Conservation (phyloP, 2,888 invertebrate species). For the Amphimallon solstitiale region DNA sequence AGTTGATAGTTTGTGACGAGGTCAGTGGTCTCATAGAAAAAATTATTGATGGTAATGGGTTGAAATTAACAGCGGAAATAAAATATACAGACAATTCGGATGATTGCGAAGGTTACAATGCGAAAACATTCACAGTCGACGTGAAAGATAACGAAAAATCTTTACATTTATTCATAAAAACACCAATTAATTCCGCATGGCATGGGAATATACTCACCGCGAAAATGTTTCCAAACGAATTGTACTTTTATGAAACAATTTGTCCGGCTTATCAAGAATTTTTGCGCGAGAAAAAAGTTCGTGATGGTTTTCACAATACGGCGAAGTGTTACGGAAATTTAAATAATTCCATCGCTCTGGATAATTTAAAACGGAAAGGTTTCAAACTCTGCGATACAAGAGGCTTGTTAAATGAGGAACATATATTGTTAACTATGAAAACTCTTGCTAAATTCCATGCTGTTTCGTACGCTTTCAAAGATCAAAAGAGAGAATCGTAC, state of each 20-base stretch:
- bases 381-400: constrained; percentile 57
- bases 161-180: constrained; percentile 30
- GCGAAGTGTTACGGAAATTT: constrained; percentile 40
- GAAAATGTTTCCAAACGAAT: constrained; percentile 15
- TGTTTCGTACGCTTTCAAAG: constrained; percentile 35
- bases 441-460: constrained; percentile 39
- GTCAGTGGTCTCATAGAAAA: too few species aligned
- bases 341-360: constrained; percentile 53
- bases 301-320: constrained; percentile 22
- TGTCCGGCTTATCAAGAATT: constrained; percentile 27
- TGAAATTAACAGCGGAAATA: too few species aligned
- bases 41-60: too few species aligned
- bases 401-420: constrained; percentile 35
- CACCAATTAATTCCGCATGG: not conserved
- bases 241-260: constrained; percentile 16
- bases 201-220: not conserved
- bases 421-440: constrained; percentile 32
- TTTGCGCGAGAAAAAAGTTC: constrained; percentile 8
- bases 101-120: constrained; percentile 35
- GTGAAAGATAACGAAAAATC: constrained; percentile 1
- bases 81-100: too few species aligned
- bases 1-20: too few species aligned
- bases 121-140: constrained; percentile 22
- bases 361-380: constrained; percentile 57
- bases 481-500: constrained; percentile 33